phyloP scores from a whole-genome alignment of 2,888 invertebrate species.

The Acleris laterana region DNA sequence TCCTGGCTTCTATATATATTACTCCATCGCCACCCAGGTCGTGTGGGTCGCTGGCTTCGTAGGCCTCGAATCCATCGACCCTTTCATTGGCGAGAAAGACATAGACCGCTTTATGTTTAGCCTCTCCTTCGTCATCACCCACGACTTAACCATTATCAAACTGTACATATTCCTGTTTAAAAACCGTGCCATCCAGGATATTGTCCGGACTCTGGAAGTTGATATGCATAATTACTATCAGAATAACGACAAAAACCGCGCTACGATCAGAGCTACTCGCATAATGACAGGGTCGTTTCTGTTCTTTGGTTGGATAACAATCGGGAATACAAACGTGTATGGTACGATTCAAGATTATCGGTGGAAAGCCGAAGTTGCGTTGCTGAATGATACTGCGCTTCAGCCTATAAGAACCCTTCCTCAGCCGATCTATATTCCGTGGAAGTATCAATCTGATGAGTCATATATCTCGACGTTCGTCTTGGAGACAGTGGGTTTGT shows the following conservation, averaged over 20 bases:
- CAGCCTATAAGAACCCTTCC: slow-evolving; percentile 66
- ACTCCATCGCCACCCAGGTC: slow-evolving; percentile 67
- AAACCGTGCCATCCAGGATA: slow-evolving; percentile 69
- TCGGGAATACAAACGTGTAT: slow-evolving; percentile 69
- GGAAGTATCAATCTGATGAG: slow-evolving; percentile 67
- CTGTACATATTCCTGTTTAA: slow-evolving; percentile 74
- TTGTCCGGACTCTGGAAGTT: slow-evolving; percentile 68
- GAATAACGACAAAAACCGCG: slow-evolving; percentile 58
- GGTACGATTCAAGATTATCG: slow-evolving; percentile 69
- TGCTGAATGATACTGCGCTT: slow-evolving; percentile 55
- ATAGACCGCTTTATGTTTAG: slow-evolving; percentile 78
- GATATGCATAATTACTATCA: slow-evolving; percentile 68
- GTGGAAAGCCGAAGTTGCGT: slow-evolving; percentile 64
- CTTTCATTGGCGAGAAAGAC: slow-evolving; percentile 76
- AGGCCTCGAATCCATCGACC: slow-evolving; percentile 76
- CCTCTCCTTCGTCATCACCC: slow-evolving; percentile 77
- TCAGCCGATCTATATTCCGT: slow-evolving; percentile 78
- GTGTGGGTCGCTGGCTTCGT: slow-evolving; percentile 77
- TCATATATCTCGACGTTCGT: slow-evolving; percentile 68
- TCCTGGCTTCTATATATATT: slow-evolving; percentile 69
- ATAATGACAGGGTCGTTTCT: slow-evolving; percentile 68
- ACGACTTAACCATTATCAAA: slow-evolving; percentile 74
- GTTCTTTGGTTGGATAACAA: slow-evolving; percentile 77
- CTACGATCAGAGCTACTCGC: slow-evolving; percentile 61
- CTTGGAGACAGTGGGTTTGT: slow-evolving; percentile 69